Conservation (phyloP, 2,113 vertebrate species). For the Colius striatus region DNA sequence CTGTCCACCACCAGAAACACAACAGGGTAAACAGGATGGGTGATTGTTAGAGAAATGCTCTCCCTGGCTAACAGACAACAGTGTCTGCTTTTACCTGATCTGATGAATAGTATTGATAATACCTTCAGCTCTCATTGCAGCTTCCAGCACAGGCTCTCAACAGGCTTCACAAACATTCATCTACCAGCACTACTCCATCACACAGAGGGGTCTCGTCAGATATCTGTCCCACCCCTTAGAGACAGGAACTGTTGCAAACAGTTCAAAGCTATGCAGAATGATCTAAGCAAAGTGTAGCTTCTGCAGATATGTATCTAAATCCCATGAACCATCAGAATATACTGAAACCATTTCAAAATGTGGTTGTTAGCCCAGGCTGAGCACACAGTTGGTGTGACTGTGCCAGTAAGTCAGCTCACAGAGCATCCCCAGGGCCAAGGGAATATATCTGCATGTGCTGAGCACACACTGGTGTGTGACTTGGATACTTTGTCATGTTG, state of each 20-base stretch:
- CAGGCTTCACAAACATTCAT: background rate
- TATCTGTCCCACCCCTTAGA: rapidly evolving
- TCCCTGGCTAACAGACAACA: background rate
- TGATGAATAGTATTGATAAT: background rate
- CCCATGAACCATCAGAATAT: background rate
- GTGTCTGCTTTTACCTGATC: background rate
- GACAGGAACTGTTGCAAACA: background rate
- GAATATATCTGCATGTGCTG: no score
- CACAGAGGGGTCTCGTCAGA: rapidly evolving
- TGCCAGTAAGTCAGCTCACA: no score
- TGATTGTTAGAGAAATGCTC: background rate
- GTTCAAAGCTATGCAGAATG: background rate
- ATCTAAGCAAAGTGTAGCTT: background rate
- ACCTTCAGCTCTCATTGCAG: background rate
- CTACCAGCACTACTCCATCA: rapidly evolving
- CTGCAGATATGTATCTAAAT: background rate
- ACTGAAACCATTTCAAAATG: background rate
- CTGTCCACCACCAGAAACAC: background rate
- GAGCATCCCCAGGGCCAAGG: rapidly evolving
- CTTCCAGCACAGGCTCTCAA: background rate
- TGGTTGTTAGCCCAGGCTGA: background rate
- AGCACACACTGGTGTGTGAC: rapidly evolving
- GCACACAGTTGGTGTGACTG: rapidly evolving
- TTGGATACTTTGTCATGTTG: rapidly evolving
- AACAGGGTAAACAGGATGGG: rapidly evolving